Conservation (phyloP, 2,113 vertebrate genomes). For the Recurvirostra avosetta region DNA sequence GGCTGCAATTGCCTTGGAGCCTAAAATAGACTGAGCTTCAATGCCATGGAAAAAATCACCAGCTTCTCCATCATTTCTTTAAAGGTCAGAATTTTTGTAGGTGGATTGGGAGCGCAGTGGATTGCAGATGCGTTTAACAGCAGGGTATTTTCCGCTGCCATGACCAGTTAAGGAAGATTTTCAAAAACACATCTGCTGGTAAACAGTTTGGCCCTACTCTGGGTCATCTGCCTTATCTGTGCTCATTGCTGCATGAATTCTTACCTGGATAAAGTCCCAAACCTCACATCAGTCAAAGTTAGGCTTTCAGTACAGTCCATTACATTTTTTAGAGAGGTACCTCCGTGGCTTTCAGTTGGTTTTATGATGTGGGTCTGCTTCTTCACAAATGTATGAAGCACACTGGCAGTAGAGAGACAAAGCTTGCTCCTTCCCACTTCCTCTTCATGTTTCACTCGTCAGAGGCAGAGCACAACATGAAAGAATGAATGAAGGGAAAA, state of each 20-base stretch:
- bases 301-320: constrained; percentile 73
- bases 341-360: constrained; percentile 58
- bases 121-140: constrained; percentile 95
- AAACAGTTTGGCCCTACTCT: constrained; percentile 96
- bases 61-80: constrained; percentile 93
- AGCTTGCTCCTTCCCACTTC: neutral
- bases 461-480: neutral
- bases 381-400: constrained; percentile 51
- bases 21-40: constrained; percentile 88
- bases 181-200: constrained; percentile 96
- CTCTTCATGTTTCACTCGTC: neutral
- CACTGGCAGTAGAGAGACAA: neutral
- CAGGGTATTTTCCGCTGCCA: constrained; percentile 97
- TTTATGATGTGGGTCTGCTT: constrained; percentile 57
- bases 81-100: constrained; percentile 97
- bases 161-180: constrained; percentile 95
- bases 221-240: constrained; percentile 91
- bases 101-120: constrained; percentile 86
- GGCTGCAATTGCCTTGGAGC: constrained; percentile 89
- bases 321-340: constrained; percentile 74
- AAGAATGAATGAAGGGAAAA: constrained; percentile 19
- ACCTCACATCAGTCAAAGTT: constrained; percentile 82
- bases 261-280: constrained; percentile 84
- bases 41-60: constrained; percentile 83
- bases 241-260: constrained; percentile 83